A percentile compares a stretch with the other conserved stretches of the same genome.
These are phyloP conservation scores for Cnemophilus loriae DNA, from an alignment of 2,113 vertebrate genomes.

Conservation along the genomic window DNA sequence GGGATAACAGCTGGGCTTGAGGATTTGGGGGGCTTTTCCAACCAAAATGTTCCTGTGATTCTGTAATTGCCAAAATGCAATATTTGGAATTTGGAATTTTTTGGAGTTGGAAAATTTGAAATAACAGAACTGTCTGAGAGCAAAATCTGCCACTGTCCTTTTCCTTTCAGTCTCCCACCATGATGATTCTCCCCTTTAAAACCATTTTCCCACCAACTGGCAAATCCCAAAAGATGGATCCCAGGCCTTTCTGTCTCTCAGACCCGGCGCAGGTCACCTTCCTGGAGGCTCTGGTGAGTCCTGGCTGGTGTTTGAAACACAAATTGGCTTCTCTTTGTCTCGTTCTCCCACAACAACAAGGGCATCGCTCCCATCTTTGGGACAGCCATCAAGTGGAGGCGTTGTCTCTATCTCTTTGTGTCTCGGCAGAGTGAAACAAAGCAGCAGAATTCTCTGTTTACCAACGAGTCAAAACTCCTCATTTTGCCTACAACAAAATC, in stretches of 20 bases:
- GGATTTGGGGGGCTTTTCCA: neutral
- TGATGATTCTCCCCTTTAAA: neutral
- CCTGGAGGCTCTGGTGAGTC: neutral
- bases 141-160: neutral
- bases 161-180: neutral
- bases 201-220: neutral
- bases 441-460: neutral
- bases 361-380: neutral
- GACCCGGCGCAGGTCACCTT: neutral
- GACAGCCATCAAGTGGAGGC: neutral
- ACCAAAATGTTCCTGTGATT: fast-evolving
- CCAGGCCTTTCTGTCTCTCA: neutral
- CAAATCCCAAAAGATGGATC: neutral
- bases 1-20: neutral
- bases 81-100: too few relatives aligned
- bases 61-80: neutral
- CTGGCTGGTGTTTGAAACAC: neutral
- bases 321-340: neutral
- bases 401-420: neutral
- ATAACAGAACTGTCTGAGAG: neutral
- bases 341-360: neutral
- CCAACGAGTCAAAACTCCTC: neutral
- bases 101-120: neutral
- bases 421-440: neutral
- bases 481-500: neutral